These are phyloP conservation scores for Halocaridina rubra DNA, from an alignment of 2,888 invertebrate genomes.

Conservation along the genomic window DNA sequence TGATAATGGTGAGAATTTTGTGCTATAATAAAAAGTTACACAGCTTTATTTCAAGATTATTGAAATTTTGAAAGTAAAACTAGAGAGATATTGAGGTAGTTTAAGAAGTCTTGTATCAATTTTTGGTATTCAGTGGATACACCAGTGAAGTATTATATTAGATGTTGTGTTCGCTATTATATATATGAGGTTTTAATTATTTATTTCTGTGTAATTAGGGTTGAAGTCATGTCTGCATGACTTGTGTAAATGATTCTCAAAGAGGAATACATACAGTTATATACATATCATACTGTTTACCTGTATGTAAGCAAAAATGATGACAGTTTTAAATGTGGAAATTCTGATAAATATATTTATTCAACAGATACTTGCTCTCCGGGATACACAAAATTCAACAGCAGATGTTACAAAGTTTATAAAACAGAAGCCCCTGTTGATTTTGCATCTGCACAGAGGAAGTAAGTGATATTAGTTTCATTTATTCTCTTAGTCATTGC, in stretches of 20 bases:
- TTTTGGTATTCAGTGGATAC: no score
- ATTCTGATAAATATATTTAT: no score
- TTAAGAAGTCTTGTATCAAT: no score
- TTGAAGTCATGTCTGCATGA: not conserved
- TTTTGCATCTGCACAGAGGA: slow-evolving; percentile 53
- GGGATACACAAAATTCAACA: slow-evolving; percentile 40
- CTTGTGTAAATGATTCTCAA: not conserved
- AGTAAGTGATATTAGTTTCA: slow-evolving; percentile 18
- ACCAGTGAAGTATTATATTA: no score
- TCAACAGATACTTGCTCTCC: slow-evolving; percentile 42
- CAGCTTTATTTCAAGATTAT: no score
- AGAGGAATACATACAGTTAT: not conserved
- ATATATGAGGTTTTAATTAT: not conserved
- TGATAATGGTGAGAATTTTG: no score
- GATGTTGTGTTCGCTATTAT: no score
- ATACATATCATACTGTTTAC: not conserved
- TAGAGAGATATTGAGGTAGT: no score
- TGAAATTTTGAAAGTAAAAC: no score
- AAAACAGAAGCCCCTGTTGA: slow-evolving; percentile 44
- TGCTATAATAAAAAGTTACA: no score
- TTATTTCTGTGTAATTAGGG: not conserved
- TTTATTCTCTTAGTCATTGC: not conserved
- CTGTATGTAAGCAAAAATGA: no score
- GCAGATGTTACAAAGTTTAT: slow-evolving; percentile 55
- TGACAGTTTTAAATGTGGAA: no score